Conservation (phyloP, 2,888 invertebrate species). For the Tanytarsus gracilentus region DNA sequence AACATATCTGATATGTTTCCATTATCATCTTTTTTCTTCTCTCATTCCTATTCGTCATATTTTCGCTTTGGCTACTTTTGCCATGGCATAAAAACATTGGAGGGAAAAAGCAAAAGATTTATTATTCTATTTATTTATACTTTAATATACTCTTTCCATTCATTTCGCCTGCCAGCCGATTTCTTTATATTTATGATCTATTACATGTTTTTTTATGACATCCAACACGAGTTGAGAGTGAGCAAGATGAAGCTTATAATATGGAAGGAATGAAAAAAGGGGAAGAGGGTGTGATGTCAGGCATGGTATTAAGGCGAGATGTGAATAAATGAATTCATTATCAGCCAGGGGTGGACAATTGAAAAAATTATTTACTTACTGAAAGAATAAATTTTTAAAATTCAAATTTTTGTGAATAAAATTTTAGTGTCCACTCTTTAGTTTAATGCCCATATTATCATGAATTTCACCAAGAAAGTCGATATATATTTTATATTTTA, state of each 20-base stretch:
- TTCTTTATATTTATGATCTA: constrained; percentile 23
- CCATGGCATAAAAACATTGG: neutral
- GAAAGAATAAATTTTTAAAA: too few species aligned
- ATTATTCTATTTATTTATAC: constrained; percentile 27
- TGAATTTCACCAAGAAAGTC: too few species aligned
- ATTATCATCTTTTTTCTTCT: neutral
- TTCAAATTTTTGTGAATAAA: too few species aligned
- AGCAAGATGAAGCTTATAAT: neutral
- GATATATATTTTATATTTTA: neutral
- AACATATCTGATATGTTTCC: neutral
- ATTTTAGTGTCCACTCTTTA: too few species aligned
- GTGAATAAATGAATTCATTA: too few species aligned
- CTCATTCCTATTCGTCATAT: neutral
- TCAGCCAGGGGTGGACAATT: too few species aligned
- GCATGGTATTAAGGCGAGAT: too few species aligned
- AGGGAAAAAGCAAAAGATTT: constrained; percentile 5
- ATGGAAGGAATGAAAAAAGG: neutral
- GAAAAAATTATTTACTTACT: too few species aligned
- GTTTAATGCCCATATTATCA: too few species aligned
- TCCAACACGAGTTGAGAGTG: neutral
- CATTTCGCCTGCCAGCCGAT: neutral
- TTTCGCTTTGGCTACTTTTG: neutral
- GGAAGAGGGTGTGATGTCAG: too few species aligned
- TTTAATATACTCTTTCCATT: constrained; percentile 24
- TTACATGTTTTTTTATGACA: constrained; percentile 24